Evolutionary conservation across 2,113 vertebrate genomes (phyloP).

Genomic region (Opisthocomus hoazin): DNA sequence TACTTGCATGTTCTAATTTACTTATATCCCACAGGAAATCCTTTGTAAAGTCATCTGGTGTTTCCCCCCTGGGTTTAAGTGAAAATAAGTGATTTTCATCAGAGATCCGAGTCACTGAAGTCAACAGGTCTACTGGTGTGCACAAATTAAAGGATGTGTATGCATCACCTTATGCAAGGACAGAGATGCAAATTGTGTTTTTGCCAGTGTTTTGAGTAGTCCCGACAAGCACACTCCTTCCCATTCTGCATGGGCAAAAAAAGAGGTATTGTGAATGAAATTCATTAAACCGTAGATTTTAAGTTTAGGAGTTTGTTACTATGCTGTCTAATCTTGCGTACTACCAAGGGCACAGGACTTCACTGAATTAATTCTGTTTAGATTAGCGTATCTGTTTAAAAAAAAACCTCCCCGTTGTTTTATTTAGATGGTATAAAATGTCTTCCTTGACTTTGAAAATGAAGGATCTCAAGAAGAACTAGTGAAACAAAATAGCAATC

Average conservation of each 20-base stretch:
- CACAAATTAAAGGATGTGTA: not conserved
- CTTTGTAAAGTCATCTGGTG: not conserved
- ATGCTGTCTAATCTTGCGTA: not conserved
- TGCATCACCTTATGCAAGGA: not conserved
- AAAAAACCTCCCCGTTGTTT: not conserved
- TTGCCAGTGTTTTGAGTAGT: not conserved
- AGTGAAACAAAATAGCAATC: not conserved
- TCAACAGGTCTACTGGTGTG: not conserved
- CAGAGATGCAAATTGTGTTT: not conserved
- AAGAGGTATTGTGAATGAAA: not conserved
- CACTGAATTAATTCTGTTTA: not conserved
- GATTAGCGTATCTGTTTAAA: not conserved
- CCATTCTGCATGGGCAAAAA: not conserved
- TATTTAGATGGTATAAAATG: not conserved
- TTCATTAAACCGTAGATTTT: not conserved
- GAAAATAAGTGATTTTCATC: not conserved
- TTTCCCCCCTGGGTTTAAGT: not conserved
- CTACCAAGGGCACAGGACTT: not conserved
- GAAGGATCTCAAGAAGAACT: not conserved
- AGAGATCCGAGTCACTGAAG: not conserved
- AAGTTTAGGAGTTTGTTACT: not conserved
- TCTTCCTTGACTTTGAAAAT: not conserved
- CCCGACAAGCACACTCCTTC: not conserved
- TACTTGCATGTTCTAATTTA: not conserved
- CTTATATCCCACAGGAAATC: not conserved